Evolutionary conservation across 1,140 invertebrate species (phyloP).

Genomic region (Drosophila gunungcola): DNA sequence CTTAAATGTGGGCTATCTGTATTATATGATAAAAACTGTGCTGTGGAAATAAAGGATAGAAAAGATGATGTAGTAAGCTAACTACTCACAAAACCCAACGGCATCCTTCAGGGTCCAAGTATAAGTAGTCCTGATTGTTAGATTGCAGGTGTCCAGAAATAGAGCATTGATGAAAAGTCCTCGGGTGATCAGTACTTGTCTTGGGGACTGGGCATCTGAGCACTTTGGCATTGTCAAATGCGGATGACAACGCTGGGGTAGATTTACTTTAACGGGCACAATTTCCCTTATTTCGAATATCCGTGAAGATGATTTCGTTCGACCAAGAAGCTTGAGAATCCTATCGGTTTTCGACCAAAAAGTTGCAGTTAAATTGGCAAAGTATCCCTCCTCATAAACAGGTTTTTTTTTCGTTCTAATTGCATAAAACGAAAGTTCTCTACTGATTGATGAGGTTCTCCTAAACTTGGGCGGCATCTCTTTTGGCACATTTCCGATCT

Average conservation of each 20-base stretch:
- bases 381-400: conserved; percentile 32
- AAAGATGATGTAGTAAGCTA: background rate
- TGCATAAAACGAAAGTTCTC: background rate
- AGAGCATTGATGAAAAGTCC: background rate
- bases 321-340: conserved; percentile 2
- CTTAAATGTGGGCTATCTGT: background rate
- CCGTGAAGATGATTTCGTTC: background rate
- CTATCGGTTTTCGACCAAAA: conserved; percentile 36
- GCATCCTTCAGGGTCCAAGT: conserved; percentile 21
- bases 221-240: conserved; percentile 14
- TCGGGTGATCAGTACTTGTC: background rate
- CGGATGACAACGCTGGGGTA: background rate
- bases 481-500: background rate
- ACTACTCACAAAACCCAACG: conserved; percentile 23
- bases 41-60: conserved; percentile 23
- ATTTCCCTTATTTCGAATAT: background rate
- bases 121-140: background rate
- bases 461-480: conserved; percentile 2
- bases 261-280: conserved; percentile 1
- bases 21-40: conserved; percentile 11
- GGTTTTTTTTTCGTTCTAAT: conserved; percentile 3
- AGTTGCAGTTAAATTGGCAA: conserved; percentile 12
- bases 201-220: background rate
- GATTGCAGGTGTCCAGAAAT: conserved; percentile 13
- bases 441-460: conserved; percentile 6